Conservation (phyloP, 2,113 vertebrate genomes). For the Gymnorhina tibicen region DNA sequence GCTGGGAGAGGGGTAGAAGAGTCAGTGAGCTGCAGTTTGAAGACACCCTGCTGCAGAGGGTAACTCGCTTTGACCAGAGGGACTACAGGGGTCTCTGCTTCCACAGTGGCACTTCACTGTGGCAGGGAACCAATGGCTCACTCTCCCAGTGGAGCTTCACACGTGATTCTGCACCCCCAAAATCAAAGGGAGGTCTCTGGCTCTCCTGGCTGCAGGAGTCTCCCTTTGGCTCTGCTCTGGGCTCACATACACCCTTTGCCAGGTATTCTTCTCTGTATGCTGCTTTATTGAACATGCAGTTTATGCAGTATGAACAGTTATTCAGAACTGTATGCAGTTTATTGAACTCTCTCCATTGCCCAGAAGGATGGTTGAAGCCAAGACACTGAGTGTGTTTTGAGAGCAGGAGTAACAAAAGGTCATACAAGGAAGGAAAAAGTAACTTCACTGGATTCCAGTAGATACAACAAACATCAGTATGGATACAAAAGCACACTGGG, state of each 20-base stretch:
- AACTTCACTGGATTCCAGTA: background rate
- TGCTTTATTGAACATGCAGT: background rate
- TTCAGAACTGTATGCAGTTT: too few species aligned
- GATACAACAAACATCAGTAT: background rate
- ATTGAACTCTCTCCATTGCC: background rate
- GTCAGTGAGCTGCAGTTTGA: background rate
- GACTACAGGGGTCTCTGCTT: background rate
- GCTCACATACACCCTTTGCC: background rate
- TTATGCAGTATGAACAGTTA: too few species aligned
- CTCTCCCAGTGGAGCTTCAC: fast-evolving
- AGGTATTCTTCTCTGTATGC: background rate
- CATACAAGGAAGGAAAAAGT: background rate
- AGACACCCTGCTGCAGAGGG: background rate
- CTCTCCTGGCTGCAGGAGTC: background rate
- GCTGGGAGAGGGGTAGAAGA: fast-evolving
- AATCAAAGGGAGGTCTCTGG: background rate
- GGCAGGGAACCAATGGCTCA: background rate
- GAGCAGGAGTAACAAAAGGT: background rate
- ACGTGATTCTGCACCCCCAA: fast-evolving
- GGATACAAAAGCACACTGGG: background rate
- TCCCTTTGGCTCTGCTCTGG: background rate
- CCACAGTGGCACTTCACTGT: background rate
- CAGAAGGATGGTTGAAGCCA: background rate
- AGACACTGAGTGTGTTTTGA: background rate
- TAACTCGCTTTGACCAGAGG: background rate